Base-by-base conservation (phyloP, 2,113 vertebrate genomes). In the Phocoena phocoena region DNA sequence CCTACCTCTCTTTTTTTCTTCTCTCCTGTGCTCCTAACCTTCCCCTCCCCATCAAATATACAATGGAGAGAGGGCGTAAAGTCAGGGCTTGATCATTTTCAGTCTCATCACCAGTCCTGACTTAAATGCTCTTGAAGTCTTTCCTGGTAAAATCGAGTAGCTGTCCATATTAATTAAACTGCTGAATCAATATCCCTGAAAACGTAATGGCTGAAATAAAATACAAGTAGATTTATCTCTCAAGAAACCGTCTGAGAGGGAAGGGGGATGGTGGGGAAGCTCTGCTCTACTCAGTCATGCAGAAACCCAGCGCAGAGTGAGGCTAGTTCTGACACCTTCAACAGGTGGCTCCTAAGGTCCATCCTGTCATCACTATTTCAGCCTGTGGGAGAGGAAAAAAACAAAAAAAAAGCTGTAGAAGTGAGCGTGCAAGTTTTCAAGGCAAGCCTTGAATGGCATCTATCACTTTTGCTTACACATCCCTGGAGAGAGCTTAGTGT, bases 151-250 rank as follows among this genome's bases (percentile, higher is more conserved):
- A 90, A 84, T 90, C 82, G 91, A 55, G 28, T 41, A 65, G 33
- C 2, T 9, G 26, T 38, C 60, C 25, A 67, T 8, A 81, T 62
- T 82, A 82, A n/a, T 14, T 80, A 83, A 88, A 62, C 4, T 4
- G 76, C 44, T 65, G 28, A 94, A 88, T 77, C 60, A 97, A 76
- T 71, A 88, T 23, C 31, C 14, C 50, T 77, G 50, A 55, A 91
- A 95, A 77, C 73, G 9, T 26, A 94, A n/a, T 33, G 14, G 21
- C 9, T 95, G 50, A 92, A 50, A 93, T 88, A 88, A 85, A 93
- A 91, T 8, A 93, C 36, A 80, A 90, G n/a, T 63, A 25, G 20
- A 86, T 44, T 92, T 70, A 21, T 88, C 58, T 94, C 58, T 81
- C 26, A 68, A 76, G 23, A 23, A 68, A 90, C 3, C 63, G 23